Conservation (phyloP, 2,888 invertebrate species). For the Campoplex nolae region DNA sequence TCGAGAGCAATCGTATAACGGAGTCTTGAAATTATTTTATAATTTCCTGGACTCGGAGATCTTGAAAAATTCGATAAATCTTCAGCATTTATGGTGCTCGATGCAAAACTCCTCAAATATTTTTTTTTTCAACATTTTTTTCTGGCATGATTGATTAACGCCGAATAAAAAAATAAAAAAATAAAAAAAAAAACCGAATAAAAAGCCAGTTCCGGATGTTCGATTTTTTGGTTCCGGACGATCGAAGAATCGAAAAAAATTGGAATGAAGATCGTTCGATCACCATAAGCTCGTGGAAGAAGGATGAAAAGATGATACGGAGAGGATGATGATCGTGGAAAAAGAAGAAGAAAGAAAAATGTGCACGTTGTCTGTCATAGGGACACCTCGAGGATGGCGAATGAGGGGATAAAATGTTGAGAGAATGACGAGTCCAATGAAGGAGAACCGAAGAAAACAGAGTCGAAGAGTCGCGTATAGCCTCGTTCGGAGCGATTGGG, state of each 20-base stretch:
- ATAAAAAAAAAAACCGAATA: neutral
- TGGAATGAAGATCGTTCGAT: neutral
- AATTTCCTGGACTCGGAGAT: neutral
- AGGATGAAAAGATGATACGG: neutral
- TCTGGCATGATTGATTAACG: neutral
- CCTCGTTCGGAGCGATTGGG: neutral
- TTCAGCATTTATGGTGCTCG: neutral
- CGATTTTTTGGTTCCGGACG: neutral
- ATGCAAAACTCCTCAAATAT: neutral
- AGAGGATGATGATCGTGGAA: neutral
- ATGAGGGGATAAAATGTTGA: constrained; percentile 14
- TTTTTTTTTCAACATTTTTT: neutral
- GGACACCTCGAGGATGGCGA: neutral
- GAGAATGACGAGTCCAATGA: constrained; percentile 12
- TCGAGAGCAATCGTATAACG: too few relatives aligned
- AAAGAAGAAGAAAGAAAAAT: neutral
- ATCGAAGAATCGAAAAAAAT: neutral
- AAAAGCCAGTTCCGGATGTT: neutral
- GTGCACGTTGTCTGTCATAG: neutral
- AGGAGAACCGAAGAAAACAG: constrained; percentile 42
- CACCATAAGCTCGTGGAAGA: neutral
- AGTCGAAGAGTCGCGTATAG: constrained; percentile 52
- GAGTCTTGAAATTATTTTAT: neutral
- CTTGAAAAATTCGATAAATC: neutral
- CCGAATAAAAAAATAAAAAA: neutral